These are phyloP conservation scores for Eutrigla gurnardus DNA, from an alignment of 2,797 vertebrate species.

Conservation along the genomic window DNA sequence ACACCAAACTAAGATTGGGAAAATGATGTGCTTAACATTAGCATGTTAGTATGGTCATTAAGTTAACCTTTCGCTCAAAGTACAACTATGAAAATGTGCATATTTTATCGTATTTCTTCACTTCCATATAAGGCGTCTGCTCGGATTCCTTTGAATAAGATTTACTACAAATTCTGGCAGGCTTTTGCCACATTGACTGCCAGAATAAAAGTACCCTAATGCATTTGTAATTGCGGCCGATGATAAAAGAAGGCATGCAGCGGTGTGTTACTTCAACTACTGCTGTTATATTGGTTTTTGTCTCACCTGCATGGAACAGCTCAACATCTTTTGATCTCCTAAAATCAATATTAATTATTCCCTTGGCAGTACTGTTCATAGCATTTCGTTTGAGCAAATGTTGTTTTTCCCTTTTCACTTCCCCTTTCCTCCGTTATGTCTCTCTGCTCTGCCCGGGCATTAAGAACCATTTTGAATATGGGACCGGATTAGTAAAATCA, in stretches of 20 bases:
- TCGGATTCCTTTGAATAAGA: slow-evolving; percentile 1
- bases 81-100: background rate
- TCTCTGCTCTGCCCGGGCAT: slow-evolving; percentile 14
- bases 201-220: background rate
- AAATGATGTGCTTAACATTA: background rate
- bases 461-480: slow-evolving; percentile 34
- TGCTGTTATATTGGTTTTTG: background rate
- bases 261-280: slow-evolving; percentile 4
- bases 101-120: background rate
- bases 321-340: background rate
- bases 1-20: background rate
- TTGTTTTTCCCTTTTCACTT: slow-evolving; percentile 2
- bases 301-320: slow-evolving; percentile 13
- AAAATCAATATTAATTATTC: slow-evolving; percentile 25
- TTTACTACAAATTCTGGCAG: slow-evolving; percentile 25
- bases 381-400: slow-evolving; percentile 16
- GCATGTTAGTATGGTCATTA: background rate
- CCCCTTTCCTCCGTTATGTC: background rate
- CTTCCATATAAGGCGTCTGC: background rate
- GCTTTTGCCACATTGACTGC: slow-evolving; percentile 3
- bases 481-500: slow-evolving; percentile 38
- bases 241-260: slow-evolving; percentile 14
- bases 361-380: background rate
- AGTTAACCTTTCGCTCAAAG: too few relatives aligned
- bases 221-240: slow-evolving; percentile 9